These are phyloP conservation scores for Amiota minor DNA, from an alignment of 2,888 invertebrate genomes.

Conservation along the genomic window DNA sequence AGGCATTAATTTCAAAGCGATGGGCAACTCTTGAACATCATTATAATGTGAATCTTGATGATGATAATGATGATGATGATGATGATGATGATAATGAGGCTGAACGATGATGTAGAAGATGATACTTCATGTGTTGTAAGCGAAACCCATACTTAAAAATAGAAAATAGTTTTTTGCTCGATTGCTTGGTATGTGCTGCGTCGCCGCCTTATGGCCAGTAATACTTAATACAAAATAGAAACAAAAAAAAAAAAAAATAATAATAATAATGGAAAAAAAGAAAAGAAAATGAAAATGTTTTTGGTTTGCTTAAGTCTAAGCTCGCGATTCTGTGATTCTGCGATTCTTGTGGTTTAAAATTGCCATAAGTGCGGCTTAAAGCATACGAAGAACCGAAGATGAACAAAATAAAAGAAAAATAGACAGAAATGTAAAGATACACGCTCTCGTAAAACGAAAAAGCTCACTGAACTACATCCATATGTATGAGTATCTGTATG, in stretches of 20 bases:
- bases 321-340: too few species aligned
- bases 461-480: background rate
- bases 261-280: background rate
- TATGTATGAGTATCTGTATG: background rate
- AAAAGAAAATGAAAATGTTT: too few species aligned
- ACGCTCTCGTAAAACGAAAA: background rate
- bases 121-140: slow-evolving; percentile 48
- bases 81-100: background rate
- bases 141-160: slow-evolving; percentile 66
- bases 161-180: slow-evolving; percentile 41
- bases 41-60: background rate
- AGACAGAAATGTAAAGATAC: slow-evolving; percentile 4
- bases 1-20: slow-evolving; percentile 10
- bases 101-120: slow-evolving; percentile 35
- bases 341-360: too few species aligned
- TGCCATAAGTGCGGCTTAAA: too few species aligned
- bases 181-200: background rate
- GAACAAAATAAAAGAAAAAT: background rate
- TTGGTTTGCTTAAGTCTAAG: too few species aligned
- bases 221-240: background rate
- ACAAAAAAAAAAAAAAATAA: background rate
- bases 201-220: slow-evolving; percentile 20
- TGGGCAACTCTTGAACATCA: background rate
- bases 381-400: background rate
- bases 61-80: slow-evolving; percentile 5